These are phyloP conservation scores for Temnothorax unifasciatus DNA, from an alignment of 2,888 invertebrate species.

Conservation along the genomic window DNA sequence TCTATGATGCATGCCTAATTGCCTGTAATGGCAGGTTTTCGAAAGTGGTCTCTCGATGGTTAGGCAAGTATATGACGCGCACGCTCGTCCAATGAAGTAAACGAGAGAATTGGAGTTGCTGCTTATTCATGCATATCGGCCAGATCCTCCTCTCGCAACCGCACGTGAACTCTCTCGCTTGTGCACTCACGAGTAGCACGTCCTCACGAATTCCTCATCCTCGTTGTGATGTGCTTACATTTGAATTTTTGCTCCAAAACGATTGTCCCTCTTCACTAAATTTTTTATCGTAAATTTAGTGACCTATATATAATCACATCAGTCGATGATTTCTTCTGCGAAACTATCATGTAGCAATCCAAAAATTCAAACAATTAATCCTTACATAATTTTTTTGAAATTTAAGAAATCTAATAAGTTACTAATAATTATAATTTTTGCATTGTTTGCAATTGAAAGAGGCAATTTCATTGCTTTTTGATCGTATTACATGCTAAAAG, in stretches of 20 bases:
- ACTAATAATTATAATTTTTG: background rate
- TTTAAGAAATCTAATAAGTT: background rate
- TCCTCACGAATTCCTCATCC: slow-evolving; percentile 23
- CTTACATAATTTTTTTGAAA: background rate
- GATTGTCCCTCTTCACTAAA: background rate
- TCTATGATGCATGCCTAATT: slow-evolving; percentile 82
- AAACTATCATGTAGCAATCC: background rate
- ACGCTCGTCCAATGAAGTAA: slow-evolving; percentile 32
- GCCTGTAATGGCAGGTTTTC: slow-evolving; percentile 79
- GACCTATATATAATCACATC: background rate
- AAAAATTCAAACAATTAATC: background rate
- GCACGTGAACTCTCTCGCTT: slow-evolving; percentile 42
- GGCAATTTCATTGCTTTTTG: background rate
- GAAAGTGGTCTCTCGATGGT: slow-evolving; percentile 74
- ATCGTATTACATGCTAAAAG: background rate
- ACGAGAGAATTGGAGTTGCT: slow-evolving; percentile 59
- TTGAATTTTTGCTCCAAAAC: background rate
- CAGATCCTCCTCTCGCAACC: slow-evolving; percentile 23
- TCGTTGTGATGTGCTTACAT: background rate
- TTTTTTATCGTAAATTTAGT: background rate
- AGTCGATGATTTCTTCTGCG: background rate
- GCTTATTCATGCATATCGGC: slow-evolving; percentile 56
- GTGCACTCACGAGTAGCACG: slow-evolving; percentile 54
- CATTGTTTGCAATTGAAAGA: background rate
- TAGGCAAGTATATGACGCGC: slow-evolving; percentile 44